These are phyloP conservation scores for Apamea monoglypha DNA, from an alignment of 2,888 invertebrate genomes.

Conservation along the genomic window DNA sequence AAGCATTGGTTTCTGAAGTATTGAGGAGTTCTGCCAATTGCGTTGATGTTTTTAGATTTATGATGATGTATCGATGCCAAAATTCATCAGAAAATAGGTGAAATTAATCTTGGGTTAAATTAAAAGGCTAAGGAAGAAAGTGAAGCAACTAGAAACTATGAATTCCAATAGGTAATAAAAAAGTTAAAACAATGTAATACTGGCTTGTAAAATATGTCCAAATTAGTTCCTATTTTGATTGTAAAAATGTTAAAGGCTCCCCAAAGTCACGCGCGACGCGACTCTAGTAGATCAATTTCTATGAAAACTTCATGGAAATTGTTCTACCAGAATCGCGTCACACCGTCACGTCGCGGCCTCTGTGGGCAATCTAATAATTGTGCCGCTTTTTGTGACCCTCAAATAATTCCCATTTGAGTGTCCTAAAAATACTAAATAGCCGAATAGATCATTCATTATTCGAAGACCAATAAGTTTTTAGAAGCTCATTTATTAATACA, in stretches of 20 bases:
- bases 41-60: neutral
- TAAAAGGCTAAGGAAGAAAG: neutral
- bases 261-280: no score
- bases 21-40: neutral
- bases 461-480: neutral
- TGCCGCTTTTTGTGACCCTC: no score
- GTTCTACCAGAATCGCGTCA: no score
- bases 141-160: neutral
- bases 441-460: neutral
- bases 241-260: neutral
- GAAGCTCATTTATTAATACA: no score
- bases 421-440: neutral
- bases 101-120: neutral
- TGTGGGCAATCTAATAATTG: neutral
- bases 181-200: neutral
- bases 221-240: neutral
- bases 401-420: neutral
- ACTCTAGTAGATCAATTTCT: no score
- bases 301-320: no score
- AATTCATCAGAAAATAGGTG: neutral
- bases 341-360: no score
- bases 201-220: no score
- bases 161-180: neutral
- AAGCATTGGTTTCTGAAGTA: conserved; percentile 3
- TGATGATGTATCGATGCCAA: neutral